Evolutionary conservation across 2,888 invertebrate species (phyloP).

Genomic region (Resseliella maxima): DNA sequence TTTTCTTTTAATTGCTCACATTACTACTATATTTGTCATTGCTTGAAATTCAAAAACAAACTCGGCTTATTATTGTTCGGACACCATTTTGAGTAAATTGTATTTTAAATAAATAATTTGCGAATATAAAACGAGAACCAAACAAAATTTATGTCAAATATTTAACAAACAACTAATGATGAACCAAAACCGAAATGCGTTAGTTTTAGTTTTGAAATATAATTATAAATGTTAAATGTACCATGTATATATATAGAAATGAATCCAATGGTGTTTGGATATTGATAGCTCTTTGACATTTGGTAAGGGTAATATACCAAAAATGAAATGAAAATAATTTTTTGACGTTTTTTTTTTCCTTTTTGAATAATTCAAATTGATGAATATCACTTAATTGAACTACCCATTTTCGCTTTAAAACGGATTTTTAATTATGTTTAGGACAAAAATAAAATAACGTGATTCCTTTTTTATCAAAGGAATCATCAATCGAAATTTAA

Average conservation of each 20-base stretch:
- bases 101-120: not conserved
- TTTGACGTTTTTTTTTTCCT: not conserved
- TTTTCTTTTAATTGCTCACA: not conserved
- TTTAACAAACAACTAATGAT: not conserved
- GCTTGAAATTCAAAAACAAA: conserved; percentile 7
- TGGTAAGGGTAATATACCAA: not conserved
- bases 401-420: not conserved
- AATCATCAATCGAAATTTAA: conserved; percentile 5
- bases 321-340: not conserved
- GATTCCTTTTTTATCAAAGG: not conserved
- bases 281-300: not conserved
- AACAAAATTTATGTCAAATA: not conserved
- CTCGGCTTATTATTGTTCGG: not conserved
- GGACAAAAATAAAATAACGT: not conserved
- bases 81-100: not conserved
- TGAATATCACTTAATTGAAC: not conserved
- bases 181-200: not conserved
- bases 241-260: not conserved
- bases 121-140: not conserved
- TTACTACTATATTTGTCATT: not conserved
- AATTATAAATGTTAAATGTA: not conserved
- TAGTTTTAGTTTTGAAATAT: not conserved
- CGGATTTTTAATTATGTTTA: conserved; percentile 53
- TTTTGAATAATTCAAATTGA: not conserved
- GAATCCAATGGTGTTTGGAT: not conserved